Evolutionary conservation across 2,113 vertebrate species (phyloP), one percentile per base, ranked within the genome.

Genomic region (Cyprinus carpio): DNA sequence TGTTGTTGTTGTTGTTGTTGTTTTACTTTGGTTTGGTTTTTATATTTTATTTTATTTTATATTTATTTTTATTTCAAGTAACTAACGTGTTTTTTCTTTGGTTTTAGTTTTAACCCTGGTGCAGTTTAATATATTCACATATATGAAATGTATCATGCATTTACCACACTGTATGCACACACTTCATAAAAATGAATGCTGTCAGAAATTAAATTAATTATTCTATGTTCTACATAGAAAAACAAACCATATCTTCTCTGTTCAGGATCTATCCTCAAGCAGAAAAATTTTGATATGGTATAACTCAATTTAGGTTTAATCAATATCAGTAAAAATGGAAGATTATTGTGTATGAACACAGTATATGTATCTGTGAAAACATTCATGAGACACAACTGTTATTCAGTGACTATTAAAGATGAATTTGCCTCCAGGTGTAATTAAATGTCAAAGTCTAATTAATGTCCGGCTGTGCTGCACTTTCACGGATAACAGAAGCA

Each of bases 381-480:
- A 64, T 60, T 60, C 11, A 64, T 65, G 16, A 16, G 27, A 65
- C 46, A 49, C 46, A 13, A 49, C 18, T 1, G 64, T 34, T 67
- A 67, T 31, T 67, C 7, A 4, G 0, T 65, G 29, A 34, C 6
- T 67, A 1, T 31, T 67, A 18, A 18, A 67, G 27, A 31, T 67
- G 64, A 67, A 40, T 71, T 40, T 37, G 20, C 69, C 23, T n/a
- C 13, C 71, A 74, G 71, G 37, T 74, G 71, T 74, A 43, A 43
- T 74, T n/a, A 43, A 74, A 43, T 43, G 71, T 46, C 37, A 43
- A 25, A 43, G 34, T 74, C 37, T 43, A n/a, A 74, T 74, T 43
- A 74, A 40, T 7, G 71, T 74, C 71, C 23, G 34, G 37, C 71
- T 43, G 71, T 43, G 71, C 1, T 25, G 65, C 71, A 25, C 71